phyloP scores from a whole-genome alignment of 2,113 vertebrate genomes.

The Strix uralensis region DNA sequence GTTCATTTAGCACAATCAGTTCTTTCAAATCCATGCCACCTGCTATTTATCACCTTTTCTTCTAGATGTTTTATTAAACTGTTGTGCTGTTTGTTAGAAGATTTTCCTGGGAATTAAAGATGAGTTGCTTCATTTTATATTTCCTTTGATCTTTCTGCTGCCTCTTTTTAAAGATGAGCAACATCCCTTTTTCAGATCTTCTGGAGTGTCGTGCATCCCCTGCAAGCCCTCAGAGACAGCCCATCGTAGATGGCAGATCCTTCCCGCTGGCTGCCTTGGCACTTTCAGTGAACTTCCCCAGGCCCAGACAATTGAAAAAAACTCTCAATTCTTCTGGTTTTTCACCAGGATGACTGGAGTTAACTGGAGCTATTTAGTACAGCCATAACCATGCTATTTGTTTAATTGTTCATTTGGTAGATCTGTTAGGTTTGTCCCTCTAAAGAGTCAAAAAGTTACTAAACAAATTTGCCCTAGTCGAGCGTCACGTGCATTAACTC shows the following conservation, averaged over 20 bases:
- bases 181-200: not conserved
- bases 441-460: too few species aligned
- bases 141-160: not conserved
- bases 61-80: not conserved
- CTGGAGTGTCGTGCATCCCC: fast-evolving
- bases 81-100: not conserved
- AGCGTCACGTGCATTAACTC: not conserved
- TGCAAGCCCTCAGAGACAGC: not conserved
- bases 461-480: not conserved
- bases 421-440: not conserved
- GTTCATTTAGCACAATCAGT: not conserved
- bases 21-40: not conserved
- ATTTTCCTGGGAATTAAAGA: not conserved
- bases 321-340: not conserved
- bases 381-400: not conserved
- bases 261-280: not conserved
- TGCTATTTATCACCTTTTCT: not conserved
- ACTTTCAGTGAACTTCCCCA: not conserved
- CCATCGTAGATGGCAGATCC: fast-evolving
- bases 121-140: not conserved
- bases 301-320: not conserved
- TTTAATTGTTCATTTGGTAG: not conserved
- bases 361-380: not conserved
- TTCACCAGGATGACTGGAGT: not conserved
- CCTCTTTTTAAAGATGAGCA: not conserved